A percentile compares a stretch with the other conserved stretches of the same genome.
Conservation (phyloP, 2,888 invertebrate genomes). For the Erynnis tages region DNA sequence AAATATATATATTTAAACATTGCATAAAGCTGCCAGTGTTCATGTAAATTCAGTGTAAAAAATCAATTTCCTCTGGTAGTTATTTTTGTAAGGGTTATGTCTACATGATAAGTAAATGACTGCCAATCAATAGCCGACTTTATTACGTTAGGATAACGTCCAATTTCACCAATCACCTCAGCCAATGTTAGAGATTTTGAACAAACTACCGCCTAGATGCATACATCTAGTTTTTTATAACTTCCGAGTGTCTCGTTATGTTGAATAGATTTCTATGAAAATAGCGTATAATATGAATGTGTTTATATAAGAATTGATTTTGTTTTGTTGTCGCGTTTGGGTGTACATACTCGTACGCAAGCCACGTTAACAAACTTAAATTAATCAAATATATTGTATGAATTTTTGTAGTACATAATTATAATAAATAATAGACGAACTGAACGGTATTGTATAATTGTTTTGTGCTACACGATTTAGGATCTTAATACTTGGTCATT, state of each 20-base stretch:
- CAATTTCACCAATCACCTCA: background rate
- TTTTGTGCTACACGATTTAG: too few relatives aligned
- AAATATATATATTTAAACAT: too few relatives aligned
- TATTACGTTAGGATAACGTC: background rate
- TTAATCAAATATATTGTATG: background rate
- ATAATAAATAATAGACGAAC: too few relatives aligned
- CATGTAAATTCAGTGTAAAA: too few relatives aligned
- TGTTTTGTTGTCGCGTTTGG: background rate
- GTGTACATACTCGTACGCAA: background rate
- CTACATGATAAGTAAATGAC: background rate
- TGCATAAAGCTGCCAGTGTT: too few relatives aligned
- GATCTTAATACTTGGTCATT: too few relatives aligned
- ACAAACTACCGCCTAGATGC: background rate
- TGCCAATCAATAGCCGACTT: background rate
- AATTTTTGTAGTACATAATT: too few relatives aligned
- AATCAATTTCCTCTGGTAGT: background rate
- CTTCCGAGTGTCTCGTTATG: slow-evolving; percentile 3
- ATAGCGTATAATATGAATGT: background rate
- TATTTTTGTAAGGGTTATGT: background rate
- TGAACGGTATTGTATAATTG: too few relatives aligned
- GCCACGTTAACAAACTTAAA: background rate
- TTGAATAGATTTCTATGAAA: background rate
- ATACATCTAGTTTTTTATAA: slow-evolving; percentile 9
- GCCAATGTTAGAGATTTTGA: background rate
- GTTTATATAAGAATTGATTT: background rate